Base-by-base conservation (phyloP, 2,888 invertebrate genomes). In the Monopis laevigella region DNA sequence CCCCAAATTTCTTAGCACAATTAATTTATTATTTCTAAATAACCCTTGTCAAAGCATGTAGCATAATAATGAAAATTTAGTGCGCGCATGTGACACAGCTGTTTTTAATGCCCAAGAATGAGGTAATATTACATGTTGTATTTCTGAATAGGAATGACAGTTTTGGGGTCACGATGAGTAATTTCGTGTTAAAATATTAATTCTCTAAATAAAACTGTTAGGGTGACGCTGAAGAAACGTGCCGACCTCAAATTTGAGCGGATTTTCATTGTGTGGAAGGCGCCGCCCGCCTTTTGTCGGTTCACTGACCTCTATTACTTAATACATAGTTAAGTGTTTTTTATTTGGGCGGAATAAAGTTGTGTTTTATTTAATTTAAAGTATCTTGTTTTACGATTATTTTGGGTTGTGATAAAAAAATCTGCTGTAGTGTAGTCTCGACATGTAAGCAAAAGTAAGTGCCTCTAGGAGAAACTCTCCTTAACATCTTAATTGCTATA, bases 181-280 rank as follows among this genome's bases (percentile, higher is more conserved):
- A 50, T 46, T 36, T 46, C 30, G 45, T 36, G 58, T 59, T 62
- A 59, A 62, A 62, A 63, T 65, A 52, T 51, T 53, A 66, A 65
- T 65, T 58, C 60, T 47, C 50, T 52, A 56, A 56, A 63, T 65
- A 62, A 62, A 62, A 57, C 51, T 50, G 47, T 54, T 52, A 38
- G 24, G 46, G 42, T 35, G 13, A 39, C 39, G 49, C 49, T 53
- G 54, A 57, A 51, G 54, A 55, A 56, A 67, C 66, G 72, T 71
- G 67, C 67, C 62, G 49, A 55, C 52, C 46, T 55, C 59, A 49
- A 65, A 69, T 71, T 64, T 66, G 62, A 65, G 62, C 59, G 65
- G 70, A 67, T 71, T 65, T 59, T 44, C 49, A 54, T 54, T 61
- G 65, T 68, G 68, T 69, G 65, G 66, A 63, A 67, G 62, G 72